Conservation (phyloP, 2,113 vertebrate species). For the Onychostruthus taczanowskii region DNA sequence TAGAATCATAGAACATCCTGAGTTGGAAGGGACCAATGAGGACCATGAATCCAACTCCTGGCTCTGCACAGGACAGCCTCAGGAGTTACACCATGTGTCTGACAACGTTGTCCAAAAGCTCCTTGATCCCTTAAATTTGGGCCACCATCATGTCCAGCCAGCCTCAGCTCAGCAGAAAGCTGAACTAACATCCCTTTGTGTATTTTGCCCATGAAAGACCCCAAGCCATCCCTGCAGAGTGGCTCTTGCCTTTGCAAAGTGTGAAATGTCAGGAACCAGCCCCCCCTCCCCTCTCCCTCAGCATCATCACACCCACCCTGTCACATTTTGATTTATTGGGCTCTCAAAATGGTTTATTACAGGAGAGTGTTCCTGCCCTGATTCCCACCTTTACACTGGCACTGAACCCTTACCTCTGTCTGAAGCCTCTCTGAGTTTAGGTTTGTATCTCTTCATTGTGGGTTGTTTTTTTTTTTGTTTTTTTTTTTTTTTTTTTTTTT, state of each 20-base stretch:
- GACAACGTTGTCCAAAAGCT: background rate
- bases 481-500: background rate
- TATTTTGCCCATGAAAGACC: background rate
- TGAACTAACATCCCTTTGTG: background rate
- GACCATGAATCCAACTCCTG: background rate
- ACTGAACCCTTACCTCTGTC: background rate
- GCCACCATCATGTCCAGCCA: background rate
- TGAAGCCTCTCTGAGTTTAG: background rate
- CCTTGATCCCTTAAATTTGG: background rate
- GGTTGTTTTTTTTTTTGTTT: background rate
- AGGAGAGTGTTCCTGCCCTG: background rate
- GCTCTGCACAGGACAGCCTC: background rate
- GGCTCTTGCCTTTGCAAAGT: background rate
- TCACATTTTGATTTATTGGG: background rate
- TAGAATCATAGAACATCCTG: background rate
- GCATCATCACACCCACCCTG: background rate
- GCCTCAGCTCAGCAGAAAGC: background rate
- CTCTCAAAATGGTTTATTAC: background rate
- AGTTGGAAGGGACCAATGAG: background rate
- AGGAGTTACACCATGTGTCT: background rate
- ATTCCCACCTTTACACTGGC: background rate
- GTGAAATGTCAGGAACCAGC: background rate
- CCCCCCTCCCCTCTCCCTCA: background rate
- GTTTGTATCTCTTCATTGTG: background rate
- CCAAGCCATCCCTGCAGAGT: background rate